phyloP scores from a whole-genome alignment of 64 coral and sea anemone genomes.

The Dendrophyllia cribrosa region DNA sequence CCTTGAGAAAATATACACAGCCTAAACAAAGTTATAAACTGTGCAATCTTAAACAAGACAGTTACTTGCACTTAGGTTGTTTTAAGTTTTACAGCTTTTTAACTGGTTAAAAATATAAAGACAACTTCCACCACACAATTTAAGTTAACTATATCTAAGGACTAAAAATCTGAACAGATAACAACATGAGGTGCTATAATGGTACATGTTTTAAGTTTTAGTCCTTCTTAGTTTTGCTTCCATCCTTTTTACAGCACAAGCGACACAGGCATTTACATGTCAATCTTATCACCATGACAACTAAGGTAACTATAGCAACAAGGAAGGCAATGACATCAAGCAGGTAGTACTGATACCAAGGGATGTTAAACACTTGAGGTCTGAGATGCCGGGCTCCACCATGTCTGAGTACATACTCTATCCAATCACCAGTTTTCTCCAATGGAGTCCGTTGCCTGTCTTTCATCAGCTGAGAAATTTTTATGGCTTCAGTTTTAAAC shows the following conservation, averaged over 20 bases:
- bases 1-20: no score
- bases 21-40: no score
- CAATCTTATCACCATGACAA: constrained; percentile 5
- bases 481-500: background rate
- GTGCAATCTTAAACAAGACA: no score
- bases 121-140: no score
- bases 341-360: constrained; percentile 66
- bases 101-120: no score
- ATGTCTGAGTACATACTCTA: constrained; percentile 69
- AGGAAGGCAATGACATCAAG: constrained; percentile 69
- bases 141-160: no score
- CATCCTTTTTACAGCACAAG: background rate
- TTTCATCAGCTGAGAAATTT: background rate
- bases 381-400: constrained; percentile 39
- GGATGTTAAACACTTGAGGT: constrained; percentile 38
- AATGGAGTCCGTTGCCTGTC: background rate
- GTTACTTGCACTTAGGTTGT: no score
- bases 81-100: no score
- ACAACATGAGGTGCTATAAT: no score
- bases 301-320: background rate
- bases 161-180: no score
- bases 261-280: constrained; percentile 16
- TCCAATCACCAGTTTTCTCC: constrained; percentile 50
- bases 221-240: background rate
- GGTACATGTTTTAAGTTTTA: background rate